Evolutionary conservation across 2,113 vertebrate species (phyloP).

Genomic region (Gobiocypris rarus): DNA sequence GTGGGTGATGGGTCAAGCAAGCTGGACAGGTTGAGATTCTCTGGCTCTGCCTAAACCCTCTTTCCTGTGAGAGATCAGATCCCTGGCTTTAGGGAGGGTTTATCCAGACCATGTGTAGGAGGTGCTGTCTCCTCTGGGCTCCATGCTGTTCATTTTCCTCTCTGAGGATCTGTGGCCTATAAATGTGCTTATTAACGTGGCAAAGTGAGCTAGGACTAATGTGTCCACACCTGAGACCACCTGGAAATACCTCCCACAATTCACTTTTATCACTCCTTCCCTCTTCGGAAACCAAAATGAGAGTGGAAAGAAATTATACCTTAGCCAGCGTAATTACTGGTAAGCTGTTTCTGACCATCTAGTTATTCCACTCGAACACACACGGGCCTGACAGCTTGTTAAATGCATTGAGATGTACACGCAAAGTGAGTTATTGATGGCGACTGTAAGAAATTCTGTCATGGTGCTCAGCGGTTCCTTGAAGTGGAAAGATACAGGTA

Average conservation of each 20-base stretch:
- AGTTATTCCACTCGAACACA: slow-evolving; percentile 86
- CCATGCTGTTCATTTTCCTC: slow-evolving; percentile 54
- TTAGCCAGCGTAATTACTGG: slow-evolving; percentile 87
- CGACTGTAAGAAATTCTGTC: slow-evolving; percentile 51
- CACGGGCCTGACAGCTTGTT: slow-evolving; percentile 84
- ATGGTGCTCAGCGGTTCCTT: slow-evolving; percentile 45
- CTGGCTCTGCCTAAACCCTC: slow-evolving; percentile 25
- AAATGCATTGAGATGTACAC: slow-evolving; percentile 82
- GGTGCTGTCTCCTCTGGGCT: slow-evolving; percentile 18
- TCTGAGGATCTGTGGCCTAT: slow-evolving; percentile 76
- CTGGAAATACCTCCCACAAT: slow-evolving; percentile 89
- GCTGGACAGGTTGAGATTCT: slow-evolving; percentile 39
- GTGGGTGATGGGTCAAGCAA: slow-evolving; percentile 42
- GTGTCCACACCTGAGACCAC: slow-evolving; percentile 89
- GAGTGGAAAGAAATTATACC: slow-evolving; percentile 83
- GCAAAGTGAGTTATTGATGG: slow-evolving; percentile 62
- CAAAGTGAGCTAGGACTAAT: slow-evolving; percentile 84
- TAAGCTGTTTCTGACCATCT: slow-evolving; percentile 86
- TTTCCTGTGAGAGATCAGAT: slow-evolving; percentile 31
- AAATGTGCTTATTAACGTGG: slow-evolving; percentile 87
- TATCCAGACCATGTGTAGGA: slow-evolving; percentile 53
- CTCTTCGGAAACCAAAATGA: slow-evolving; percentile 82
- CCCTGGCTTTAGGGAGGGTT: slow-evolving; percentile 36
- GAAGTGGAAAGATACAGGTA: slow-evolving; percentile 42
- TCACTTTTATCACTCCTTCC: slow-evolving; percentile 88